A percentile compares a stretch with the other conserved stretches of the same genome.
These are phyloP conservation scores for Glossophaga mutica DNA, from an alignment of 2,797 vertebrate genomes.

Conservation along the genomic window DNA sequence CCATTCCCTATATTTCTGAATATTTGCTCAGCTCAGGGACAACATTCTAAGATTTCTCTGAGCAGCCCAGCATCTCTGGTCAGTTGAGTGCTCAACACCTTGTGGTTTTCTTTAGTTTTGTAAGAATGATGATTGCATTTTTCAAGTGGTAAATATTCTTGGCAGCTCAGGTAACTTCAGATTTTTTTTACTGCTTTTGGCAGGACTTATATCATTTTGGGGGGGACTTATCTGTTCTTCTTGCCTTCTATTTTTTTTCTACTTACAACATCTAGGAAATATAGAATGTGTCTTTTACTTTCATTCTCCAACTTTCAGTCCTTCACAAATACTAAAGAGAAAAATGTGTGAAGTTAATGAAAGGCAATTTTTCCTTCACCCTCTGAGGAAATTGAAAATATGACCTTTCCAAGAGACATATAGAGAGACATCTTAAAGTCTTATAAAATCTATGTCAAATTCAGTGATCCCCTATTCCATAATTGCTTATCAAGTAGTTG, in stretches of 20 bases:
- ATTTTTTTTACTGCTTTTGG: background rate
- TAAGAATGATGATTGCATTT: slow-evolving; percentile 17
- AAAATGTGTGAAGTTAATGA: slow-evolving; percentile 68
- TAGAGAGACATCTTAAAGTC: slow-evolving; percentile 52
- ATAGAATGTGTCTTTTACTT: slow-evolving; percentile 43
- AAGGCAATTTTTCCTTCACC: slow-evolving; percentile 70
- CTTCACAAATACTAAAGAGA: slow-evolving; percentile 58
- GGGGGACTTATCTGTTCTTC: background rate
- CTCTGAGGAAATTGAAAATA: slow-evolving; percentile 65
- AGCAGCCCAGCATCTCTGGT: background rate
- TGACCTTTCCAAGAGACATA: slow-evolving; percentile 58
- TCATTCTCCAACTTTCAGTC: slow-evolving; percentile 52
- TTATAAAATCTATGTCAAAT: slow-evolving; percentile 53
- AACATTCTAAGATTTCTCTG: background rate
- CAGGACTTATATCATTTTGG: background rate
- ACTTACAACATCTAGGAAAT: background rate
- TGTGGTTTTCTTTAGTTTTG: background rate
- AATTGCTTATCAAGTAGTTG: slow-evolving; percentile 37
- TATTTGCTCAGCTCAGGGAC: background rate
- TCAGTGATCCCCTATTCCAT: background rate
- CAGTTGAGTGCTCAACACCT: background rate
- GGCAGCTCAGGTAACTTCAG: background rate
- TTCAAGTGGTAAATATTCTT: slow-evolving; percentile 29
- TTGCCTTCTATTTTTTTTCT: slow-evolving; percentile 30
- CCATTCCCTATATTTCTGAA: background rate